Evolutionary conservation across 2,113 vertebrate species (phyloP).

Genomic region (human (Homo sapiens)): DNA sequence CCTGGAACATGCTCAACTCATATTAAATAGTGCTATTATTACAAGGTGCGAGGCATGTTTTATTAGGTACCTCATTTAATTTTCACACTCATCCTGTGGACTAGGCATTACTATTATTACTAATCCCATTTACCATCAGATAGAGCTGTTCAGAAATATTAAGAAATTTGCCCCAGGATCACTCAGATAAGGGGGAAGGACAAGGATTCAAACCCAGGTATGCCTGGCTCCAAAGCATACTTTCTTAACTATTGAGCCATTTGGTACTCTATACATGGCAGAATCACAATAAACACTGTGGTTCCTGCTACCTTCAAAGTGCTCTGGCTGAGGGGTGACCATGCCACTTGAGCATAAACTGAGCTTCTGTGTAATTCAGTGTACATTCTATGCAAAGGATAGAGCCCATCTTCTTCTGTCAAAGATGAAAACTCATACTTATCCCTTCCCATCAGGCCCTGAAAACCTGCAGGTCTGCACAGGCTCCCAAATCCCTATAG

Average conservation of each 20-base stretch:
- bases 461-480: neutral
- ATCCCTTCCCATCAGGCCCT: neutral
- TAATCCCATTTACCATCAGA: conserved; percentile 11
- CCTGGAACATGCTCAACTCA: neutral
- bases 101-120: neutral
- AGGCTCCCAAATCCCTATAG: neutral
- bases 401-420: neutral
- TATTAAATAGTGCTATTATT: conserved; percentile 32
- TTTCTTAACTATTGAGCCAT: conserved; percentile 9
- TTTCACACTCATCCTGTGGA: conserved; percentile 21
- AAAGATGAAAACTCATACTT: conserved; percentile 1
- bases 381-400: neutral
- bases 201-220: neutral
- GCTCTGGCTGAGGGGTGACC: neutral
- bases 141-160: neutral
- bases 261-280: neutral
- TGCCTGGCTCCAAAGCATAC: neutral
- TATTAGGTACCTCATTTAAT: neutral
- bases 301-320: conserved; percentile 4
- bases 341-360: neutral
- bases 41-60: neutral
- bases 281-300: neutral
- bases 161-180: neutral
- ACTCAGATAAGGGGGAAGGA: neutral
- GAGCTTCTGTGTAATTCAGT: neutral